Evolutionary conservation across 2,113 vertebrate species (phyloP).

Genomic region (Axis porcinus): DNA sequence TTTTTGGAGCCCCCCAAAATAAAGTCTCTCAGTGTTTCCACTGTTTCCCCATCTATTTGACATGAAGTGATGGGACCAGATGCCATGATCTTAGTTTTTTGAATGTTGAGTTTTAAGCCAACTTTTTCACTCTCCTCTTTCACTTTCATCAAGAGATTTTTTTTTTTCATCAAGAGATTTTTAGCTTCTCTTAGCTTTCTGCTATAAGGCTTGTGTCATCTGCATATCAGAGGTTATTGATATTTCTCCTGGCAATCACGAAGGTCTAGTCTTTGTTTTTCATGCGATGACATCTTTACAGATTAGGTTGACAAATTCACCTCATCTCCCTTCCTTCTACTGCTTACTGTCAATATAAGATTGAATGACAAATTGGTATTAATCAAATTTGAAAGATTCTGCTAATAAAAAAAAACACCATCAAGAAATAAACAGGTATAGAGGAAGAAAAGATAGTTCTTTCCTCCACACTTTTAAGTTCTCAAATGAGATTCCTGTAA

Average conservation of each 20-base stretch:
- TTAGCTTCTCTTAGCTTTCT: not conserved
- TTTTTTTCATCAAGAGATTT: not conserved
- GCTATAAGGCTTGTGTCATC: not conserved
- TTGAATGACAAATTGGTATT: not conserved
- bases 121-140: not conserved
- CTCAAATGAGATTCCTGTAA: not conserved
- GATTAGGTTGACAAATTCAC: not conserved
- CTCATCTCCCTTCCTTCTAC: not conserved
- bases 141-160: not conserved
- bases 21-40: not conserved
- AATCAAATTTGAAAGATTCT: not conserved
- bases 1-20: not conserved
- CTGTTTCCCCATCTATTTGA: not conserved
- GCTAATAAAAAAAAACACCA: not conserved
- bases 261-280: not conserved
- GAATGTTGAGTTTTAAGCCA: not conserved
- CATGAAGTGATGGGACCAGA: not conserved
- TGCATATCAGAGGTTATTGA: not conserved
- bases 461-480: not conserved
- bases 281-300: not conserved
- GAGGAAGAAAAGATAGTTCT: not conserved
- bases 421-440: not conserved
- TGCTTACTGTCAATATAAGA: not conserved
- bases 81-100: not conserved
- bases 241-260: not conserved